Evolutionary conservation across 2,113 vertebrate species (phyloP).

Genomic region (Thomomys bottae): DNA sequence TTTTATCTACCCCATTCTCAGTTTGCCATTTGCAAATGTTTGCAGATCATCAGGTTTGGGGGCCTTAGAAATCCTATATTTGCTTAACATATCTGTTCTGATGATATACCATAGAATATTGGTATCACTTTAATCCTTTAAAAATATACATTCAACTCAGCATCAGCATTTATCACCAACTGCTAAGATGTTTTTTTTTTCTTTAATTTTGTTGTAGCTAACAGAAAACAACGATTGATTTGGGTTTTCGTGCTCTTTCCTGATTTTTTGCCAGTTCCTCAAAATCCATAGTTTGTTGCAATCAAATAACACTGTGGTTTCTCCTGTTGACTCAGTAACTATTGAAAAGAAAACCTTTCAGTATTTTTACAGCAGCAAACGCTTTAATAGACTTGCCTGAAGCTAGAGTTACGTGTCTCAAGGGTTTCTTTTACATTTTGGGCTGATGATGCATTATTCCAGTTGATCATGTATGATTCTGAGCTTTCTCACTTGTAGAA

Average conservation of each 20-base stretch:
- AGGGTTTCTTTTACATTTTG: background rate
- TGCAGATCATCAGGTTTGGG: background rate
- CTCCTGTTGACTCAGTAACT: background rate
- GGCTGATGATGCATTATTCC: background rate
- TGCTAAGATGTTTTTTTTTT: background rate
- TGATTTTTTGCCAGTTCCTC: background rate
- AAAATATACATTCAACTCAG: background rate
- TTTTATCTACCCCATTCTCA: background rate
- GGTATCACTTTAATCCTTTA: background rate
- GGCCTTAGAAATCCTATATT: background rate
- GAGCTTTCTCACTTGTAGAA: background rate
- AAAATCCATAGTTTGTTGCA: background rate
- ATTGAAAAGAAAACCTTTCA: slow-evolving; percentile 14
- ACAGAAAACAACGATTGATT: background rate
- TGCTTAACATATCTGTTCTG: background rate
- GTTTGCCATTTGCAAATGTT: background rate
- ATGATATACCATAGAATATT: background rate
- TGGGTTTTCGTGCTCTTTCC: background rate
- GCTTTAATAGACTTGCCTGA: background rate
- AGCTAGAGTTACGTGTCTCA: background rate
- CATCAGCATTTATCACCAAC: background rate
- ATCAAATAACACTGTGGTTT: background rate
- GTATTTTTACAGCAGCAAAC: background rate
- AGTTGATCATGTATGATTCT: background rate
- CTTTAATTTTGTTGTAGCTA: background rate